Base-by-base conservation (phyloP, 2,888 invertebrate species). In the Oscheius sp. region DNA sequence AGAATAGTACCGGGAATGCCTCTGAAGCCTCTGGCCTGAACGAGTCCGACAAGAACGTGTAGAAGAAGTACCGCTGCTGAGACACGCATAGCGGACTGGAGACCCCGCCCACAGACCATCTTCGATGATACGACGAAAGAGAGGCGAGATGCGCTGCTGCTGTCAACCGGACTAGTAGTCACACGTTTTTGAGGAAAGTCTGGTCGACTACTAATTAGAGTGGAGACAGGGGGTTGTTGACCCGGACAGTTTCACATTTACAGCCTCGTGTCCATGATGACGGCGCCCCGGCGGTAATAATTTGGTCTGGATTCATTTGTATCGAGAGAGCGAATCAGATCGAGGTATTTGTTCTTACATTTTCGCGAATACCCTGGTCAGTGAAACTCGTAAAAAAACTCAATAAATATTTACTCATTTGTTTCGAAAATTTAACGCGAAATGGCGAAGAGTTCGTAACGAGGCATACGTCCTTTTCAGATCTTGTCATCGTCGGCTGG, bases 1-100 rank as follows among this genome's bases (percentile, higher is more conserved):
- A 33, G 35, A 51, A 42, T 7, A 71, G 42, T 29, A 78, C 80
- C 80, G 70, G 80, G 80, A 68, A 80, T 80, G 35, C 80, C 80
- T 48, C 77, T 73, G 70, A 80, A 80, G 47, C 80, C 80, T 63
- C 80, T 59, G 4, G 75, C 59, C 2, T 63, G 29, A 50, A 32
- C 48, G 3, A n/a, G 48, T 3, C 29, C 32, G 11, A 72, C 63
- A 10, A 47, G 21, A n/a, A 50, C 59, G 50, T 55, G 11, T 11
- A 35, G 33, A 13, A 50, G 37, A 42, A 73, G 37, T 13, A 70
- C 53, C 21, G 76, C 13, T 21, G 74, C 48, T 21, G 50, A 9
- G 58, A 53, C 60, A n/a, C 60, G 55, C 72, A 72, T 60, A 21
- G 58, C 72, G 35, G 59, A 60, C 59, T 60, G 59, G n/a, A n/a